Conservation (phyloP, 1,140 invertebrate genomes). For the Capitella teleta region DNA sequence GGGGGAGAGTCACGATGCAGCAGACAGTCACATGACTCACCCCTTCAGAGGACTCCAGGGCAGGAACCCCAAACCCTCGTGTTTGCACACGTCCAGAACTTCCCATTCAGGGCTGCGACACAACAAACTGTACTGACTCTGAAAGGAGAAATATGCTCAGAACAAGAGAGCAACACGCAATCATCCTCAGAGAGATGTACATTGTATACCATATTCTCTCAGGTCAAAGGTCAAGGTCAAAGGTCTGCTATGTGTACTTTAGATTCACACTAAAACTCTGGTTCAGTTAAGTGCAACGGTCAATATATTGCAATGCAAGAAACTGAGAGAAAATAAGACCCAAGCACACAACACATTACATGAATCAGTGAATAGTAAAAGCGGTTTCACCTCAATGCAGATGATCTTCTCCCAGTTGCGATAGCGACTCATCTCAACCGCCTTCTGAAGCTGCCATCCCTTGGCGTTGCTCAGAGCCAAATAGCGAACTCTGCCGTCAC, state of each 20-base stretch:
- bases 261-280: too few species aligned
- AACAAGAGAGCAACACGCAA: too few species aligned
- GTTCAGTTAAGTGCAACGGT: too few species aligned
- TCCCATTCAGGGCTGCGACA: conserved; percentile 23
- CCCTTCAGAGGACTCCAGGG: conserved; percentile 5
- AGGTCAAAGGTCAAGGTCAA: too few species aligned
- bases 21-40: not conserved
- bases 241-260: too few species aligned
- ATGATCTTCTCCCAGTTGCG: conserved; percentile 15
- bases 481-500: conserved; percentile 24
- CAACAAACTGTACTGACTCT: conserved; percentile 28
- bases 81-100: conserved; percentile 21
- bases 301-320: too few species aligned
- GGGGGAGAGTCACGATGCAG: not conserved
- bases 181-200: too few species aligned
- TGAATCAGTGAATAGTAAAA: not conserved
- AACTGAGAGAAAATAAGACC: too few species aligned
- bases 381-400: conserved; percentile 17
- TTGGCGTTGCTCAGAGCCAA: conserved; percentile 23
- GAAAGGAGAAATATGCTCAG: conserved; percentile 7
- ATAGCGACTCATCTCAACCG: conserved; percentile 17
- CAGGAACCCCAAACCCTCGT: not conserved
- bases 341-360: too few species aligned
- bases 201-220: too few species aligned
- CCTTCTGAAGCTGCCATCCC: conserved; percentile 28